These are phyloP conservation scores for Pardalotus punctatus DNA, from an alignment of 2,113 vertebrate species.

Conservation along the genomic window DNA sequence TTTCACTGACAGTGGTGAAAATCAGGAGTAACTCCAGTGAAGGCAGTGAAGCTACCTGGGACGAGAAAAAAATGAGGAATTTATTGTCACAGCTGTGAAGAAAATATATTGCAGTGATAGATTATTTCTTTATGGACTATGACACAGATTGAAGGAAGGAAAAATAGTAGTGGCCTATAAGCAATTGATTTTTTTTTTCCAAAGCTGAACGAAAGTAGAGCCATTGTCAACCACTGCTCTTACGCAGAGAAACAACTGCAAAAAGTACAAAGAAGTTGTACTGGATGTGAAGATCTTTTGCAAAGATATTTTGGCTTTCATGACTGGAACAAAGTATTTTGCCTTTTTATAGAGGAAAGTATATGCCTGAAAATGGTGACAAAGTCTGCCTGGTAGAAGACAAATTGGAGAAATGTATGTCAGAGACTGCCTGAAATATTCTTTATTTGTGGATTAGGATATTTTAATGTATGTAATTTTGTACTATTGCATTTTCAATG, in stretches of 20 bases:
- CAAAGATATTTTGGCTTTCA: slow-evolving; percentile 24
- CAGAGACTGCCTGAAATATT: background rate
- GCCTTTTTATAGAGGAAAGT: background rate
- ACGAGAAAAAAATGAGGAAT: slow-evolving; percentile 28
- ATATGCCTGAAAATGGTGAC: background rate
- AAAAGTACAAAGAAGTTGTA: background rate
- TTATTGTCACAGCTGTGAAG: slow-evolving; percentile 14
- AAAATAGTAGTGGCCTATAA: background rate
- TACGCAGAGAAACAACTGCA: background rate
- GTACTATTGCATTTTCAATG: background rate
- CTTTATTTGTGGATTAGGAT: background rate
- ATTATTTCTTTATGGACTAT: slow-evolving; percentile 25
- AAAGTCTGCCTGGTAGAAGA: background rate
- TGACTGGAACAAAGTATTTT: slow-evolving; percentile 7
- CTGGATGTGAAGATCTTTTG: slow-evolving; percentile 2
- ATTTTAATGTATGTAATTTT: background rate
- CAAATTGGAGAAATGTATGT: background rate
- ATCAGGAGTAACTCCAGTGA: background rate
- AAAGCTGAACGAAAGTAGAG: background rate
- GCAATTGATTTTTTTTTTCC: slow-evolving; percentile 5
- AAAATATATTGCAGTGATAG: background rate
- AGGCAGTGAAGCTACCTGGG: background rate
- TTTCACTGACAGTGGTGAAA: background rate
- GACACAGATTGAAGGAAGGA: slow-evolving; percentile 19
- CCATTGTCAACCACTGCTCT: background rate